Conservation (phyloP, 2,888 invertebrate species). For the Caenorhabditis sp. region DNA sequence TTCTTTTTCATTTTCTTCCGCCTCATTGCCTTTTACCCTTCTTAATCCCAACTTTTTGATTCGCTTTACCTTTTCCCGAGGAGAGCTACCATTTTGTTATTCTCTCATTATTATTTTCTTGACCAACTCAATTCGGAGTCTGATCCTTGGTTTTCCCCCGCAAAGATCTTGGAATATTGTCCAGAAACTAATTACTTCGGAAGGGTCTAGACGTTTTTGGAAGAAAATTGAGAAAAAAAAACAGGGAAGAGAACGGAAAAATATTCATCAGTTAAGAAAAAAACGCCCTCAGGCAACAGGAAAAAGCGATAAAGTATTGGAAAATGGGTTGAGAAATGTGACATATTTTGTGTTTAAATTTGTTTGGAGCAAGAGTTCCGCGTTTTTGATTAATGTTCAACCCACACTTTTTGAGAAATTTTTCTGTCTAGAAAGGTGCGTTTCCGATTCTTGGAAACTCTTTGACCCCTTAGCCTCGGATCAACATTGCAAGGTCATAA, state of each 20-base stretch:
- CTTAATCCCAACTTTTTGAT: slow-evolving; percentile 25
- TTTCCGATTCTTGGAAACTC: no score
- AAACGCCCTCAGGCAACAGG: slow-evolving; percentile 11
- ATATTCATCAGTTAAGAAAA: slow-evolving; percentile 10
- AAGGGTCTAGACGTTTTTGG: slow-evolving; percentile 28
- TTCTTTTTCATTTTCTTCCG: slow-evolving; percentile 39
- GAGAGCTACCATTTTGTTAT: not conserved
- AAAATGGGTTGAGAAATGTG: not conserved
- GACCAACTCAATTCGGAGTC: not conserved
- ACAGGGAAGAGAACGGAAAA: slow-evolving; percentile 7
- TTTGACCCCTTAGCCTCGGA: no score
- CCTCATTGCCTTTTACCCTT: slow-evolving; percentile 41
- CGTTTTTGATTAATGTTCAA: not conserved
- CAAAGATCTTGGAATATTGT: slow-evolving; percentile 7
- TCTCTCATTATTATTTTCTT: slow-evolving; percentile 23
- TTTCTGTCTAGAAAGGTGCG: not conserved
- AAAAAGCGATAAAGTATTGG: not conserved
- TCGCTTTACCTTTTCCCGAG: slow-evolving; percentile 1
- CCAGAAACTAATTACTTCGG: slow-evolving; percentile 31
- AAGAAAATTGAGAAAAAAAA: slow-evolving; percentile 4
- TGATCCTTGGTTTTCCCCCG: slow-evolving; percentile 24
- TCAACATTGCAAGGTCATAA: no score
- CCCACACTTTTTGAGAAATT: not conserved
- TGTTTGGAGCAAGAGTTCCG: slow-evolving; percentile 2
- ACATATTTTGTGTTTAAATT: slow-evolving; percentile 10